phyloP scores from a whole-genome alignment of 2,797 vertebrate genomes.

The Potorous gilbertii region DNA sequence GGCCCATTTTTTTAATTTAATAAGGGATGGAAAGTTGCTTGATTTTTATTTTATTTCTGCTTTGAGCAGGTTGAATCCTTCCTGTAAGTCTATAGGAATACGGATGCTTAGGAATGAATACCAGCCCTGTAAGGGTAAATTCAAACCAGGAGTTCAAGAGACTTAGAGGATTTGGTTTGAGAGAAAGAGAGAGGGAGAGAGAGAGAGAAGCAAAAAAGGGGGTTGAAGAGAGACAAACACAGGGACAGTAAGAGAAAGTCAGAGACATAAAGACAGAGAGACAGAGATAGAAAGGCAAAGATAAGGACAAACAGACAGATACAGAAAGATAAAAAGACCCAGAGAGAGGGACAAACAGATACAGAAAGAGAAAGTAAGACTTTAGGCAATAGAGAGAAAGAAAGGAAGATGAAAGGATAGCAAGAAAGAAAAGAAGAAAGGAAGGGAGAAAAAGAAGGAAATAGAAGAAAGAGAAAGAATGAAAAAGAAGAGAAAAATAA shows the following conservation, averaged over 20 bases:
- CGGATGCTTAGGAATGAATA: slow-evolving; percentile 70
- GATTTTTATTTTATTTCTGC: slow-evolving; percentile 77
- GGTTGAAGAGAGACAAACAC: neutral
- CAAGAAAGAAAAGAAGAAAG: neutral
- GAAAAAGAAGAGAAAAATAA: too few species aligned
- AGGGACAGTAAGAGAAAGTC: rapidly evolving
- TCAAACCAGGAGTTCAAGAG: slow-evolving; percentile 74
- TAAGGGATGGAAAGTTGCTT: slow-evolving; percentile 83
- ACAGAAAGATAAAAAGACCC: neutral
- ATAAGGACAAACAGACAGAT: neutral
- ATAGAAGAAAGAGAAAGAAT: neutral
- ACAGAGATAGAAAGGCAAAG: rapidly evolving
- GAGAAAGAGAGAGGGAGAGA: neutral
- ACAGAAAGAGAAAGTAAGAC: neutral
- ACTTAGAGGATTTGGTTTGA: neutral
- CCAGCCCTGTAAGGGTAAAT: slow-evolving; percentile 70
- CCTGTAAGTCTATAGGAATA: slow-evolving; percentile 74
- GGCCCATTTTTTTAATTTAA: slow-evolving; percentile 82
- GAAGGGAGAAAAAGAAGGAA: neutral
- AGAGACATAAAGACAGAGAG: neutral
- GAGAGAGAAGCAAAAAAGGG: rapidly evolving
- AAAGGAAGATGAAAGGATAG: neutral
- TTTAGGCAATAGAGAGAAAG: neutral
- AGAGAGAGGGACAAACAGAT: neutral
- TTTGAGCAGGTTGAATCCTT: slow-evolving; percentile 82